Conservation (phyloP, 2,113 vertebrate genomes). For the Mormyrus iriodes region DNA sequence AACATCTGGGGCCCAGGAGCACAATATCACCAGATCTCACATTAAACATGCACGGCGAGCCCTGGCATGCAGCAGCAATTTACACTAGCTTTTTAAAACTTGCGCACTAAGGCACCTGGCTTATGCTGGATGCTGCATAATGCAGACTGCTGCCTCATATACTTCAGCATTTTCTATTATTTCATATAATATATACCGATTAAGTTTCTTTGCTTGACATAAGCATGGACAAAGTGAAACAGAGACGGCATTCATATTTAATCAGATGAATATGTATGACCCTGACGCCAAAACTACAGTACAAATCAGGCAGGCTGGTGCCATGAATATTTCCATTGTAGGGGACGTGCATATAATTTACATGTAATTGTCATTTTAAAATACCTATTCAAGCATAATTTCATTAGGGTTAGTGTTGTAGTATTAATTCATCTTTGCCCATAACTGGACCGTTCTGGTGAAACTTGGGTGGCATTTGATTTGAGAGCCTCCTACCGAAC, state of each 20-base stretch:
- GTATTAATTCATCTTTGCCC: constrained; percentile 29
- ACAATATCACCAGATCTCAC: background rate
- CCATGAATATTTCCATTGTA: background rate
- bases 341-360: constrained; percentile 22
- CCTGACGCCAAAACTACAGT: background rate
- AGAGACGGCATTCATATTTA: background rate
- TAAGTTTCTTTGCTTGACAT: background rate
- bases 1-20: background rate
- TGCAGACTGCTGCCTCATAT: background rate
- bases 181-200: background rate
- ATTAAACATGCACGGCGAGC: background rate
- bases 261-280: background rate
- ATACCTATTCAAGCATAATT: constrained; percentile 26
- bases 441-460: constrained; percentile 28
- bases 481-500: constrained; percentile 14
- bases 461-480: constrained; percentile 31
- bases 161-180: background rate
- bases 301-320: constrained; percentile 11
- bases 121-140: background rate
- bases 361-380: constrained; percentile 19
- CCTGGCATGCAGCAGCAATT: too few species aligned
- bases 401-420: constrained; percentile 29
- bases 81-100: too few species aligned
- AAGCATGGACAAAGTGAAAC: background rate
- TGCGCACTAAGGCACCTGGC: background rate